Evolutionary conservation across 2,888 invertebrate genomes (phyloP).

Genomic region (Byasa hedistus): DNA sequence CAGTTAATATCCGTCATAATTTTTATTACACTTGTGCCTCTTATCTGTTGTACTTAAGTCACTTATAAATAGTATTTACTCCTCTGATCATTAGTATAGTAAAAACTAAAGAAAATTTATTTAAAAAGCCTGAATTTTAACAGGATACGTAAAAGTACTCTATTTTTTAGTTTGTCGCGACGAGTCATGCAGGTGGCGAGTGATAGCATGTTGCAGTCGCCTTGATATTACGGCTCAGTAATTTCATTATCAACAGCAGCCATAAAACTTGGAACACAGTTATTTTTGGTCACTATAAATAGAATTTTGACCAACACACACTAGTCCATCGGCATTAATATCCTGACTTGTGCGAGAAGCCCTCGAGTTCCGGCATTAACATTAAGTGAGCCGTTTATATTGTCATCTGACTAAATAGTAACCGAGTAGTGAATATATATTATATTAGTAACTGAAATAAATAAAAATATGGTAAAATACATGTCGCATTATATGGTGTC

Average conservation of each 20-base stretch:
- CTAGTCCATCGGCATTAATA: too few relatives aligned
- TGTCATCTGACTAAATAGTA: not conserved
- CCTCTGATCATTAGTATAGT: too few relatives aligned
- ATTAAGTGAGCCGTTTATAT: too few relatives aligned
- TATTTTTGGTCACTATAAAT: not conserved
- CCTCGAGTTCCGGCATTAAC: too few relatives aligned
- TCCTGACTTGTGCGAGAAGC: too few relatives aligned
- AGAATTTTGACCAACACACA: not conserved
- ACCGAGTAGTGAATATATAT: not conserved
- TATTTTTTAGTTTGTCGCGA: not conserved
- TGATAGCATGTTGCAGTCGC: not conserved
- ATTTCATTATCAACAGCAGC: not conserved
- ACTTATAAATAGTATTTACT: too few relatives aligned
- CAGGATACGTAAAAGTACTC: not conserved
- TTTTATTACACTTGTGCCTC: too few relatives aligned
- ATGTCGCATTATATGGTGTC: slow-evolving; percentile 1
- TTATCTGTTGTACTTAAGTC: too few relatives aligned
- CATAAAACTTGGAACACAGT: not conserved
- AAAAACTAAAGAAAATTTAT: too few relatives aligned
- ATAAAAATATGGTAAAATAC: slow-evolving; percentile 3
- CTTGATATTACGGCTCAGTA: not conserved
- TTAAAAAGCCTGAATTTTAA: not conserved
- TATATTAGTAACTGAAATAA: not conserved
- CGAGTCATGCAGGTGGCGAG: not conserved
- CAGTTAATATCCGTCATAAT: too few relatives aligned